Percentiles rank a stretch among this genome's conserved stretches.
Evolutionary conservation across 1,140 invertebrate genomes (phyloP).

Genomic region (Drosophila orosa): DNA sequence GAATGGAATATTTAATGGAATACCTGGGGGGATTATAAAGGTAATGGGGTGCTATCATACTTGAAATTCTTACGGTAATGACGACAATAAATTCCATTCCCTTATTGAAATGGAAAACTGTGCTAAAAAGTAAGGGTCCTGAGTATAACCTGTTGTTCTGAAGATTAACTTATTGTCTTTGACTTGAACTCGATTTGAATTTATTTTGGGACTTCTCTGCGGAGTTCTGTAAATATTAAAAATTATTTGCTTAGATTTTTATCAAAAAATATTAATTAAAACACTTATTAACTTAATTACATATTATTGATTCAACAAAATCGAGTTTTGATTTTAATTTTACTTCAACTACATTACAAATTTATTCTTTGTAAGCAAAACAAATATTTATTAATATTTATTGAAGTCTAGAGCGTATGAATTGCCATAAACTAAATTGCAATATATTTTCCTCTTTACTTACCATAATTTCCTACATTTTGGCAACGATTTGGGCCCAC

Average conservation of each 20-base stretch:
- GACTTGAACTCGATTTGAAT: neutral
- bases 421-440: neutral
- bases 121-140: neutral
- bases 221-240: neutral
- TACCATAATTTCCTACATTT: constrained; percentile 9
- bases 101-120: constrained; percentile 4
- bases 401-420: neutral
- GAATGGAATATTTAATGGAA: constrained; percentile 44
- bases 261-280: too few species aligned
- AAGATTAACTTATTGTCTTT: neutral
- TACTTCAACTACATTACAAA: too few species aligned
- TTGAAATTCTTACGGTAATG: constrained; percentile 30
- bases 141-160: neutral
- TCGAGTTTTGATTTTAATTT: too few species aligned
- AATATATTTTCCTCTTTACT: neutral
- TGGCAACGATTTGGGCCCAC: constrained; percentile 27
- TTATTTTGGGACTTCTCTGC: neutral
- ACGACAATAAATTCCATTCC: constrained; percentile 5
- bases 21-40: constrained; percentile 34
- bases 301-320: too few species aligned
- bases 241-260: neutral
- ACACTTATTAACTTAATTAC: too few species aligned
- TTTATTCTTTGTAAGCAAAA: too few species aligned
- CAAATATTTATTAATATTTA: neutral
- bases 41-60: constrained; percentile 25